Evolutionary conservation across 2,888 invertebrate genomes (phyloP), one percentile per base, ranked within the genome.

Genomic region (Poecilobothrus nobilitatus): DNA sequence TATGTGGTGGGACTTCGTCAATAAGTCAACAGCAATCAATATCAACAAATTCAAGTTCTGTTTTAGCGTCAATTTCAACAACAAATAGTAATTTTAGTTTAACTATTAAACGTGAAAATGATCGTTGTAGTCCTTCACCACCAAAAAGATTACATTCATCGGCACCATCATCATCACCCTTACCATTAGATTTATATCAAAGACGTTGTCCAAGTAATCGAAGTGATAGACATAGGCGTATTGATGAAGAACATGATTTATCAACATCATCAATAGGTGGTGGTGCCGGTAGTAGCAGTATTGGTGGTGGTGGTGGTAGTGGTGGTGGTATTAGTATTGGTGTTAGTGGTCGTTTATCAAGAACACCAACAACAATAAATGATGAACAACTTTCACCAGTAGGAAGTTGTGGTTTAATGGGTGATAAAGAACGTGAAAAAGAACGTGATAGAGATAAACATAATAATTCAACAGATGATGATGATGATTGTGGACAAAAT

Each of bases 401-500:
- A 68, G 69, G 53, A 70, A 53, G 53, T 34, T 33, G 37, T 65
- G 20, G 65, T 33, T 64, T 27, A 64, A 33, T 64, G 53, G 53
- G 53, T 65, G 34, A 65, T 65, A 34, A 65, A 65, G 63, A 63
- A 27, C 63, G 63, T 63, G 53, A 53, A 53, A 71, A 68, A 15
- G 71, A 71, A 21, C 71, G 68, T 67, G 70, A 67, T 68, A 64
- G 44, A 34, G 44, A 66, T 12, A 22, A 64, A 22, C 69, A 71
- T 72, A 73, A 61, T 66, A 71, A 73, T 72, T 74, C 75, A 76
- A 68, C 73, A 74, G 78, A 79, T 27, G 77, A 79, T 61, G 78
- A 78, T 65, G 78, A 79, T 37, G 79, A 79, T 66, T 78, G 77
- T 76, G 79, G 85, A 72, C 81, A 85, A 63, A 84, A 84, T 65